These are phyloP conservation scores for Rhopalosiphum padi DNA, from an alignment of 1,140 invertebrate species.

Conservation along the genomic window DNA sequence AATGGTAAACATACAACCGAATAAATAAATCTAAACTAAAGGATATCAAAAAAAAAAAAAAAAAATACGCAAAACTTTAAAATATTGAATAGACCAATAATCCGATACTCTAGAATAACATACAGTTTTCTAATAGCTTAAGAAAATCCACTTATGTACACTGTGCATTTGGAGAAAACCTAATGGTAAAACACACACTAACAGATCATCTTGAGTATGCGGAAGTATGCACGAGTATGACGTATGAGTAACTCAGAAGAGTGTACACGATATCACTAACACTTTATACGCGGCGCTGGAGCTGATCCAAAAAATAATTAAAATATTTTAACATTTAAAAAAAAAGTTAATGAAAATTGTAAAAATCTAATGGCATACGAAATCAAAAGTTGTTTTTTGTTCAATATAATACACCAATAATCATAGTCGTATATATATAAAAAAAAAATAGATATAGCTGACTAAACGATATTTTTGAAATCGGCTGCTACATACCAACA, in stretches of 20 bases:
- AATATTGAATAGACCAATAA: background rate
- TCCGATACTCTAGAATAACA: background rate
- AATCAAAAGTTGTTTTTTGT: too few relatives aligned
- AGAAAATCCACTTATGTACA: background rate
- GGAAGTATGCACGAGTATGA: background rate
- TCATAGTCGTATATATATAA: too few relatives aligned
- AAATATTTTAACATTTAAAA: background rate
- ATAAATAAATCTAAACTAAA: background rate
- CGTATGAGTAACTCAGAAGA: too few relatives aligned
- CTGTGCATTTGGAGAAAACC: too few relatives aligned
- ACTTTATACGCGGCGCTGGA: background rate
- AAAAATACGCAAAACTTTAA: background rate
- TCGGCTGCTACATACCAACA: too few relatives aligned
- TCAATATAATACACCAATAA: too few relatives aligned
- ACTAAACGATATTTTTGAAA: too few relatives aligned
- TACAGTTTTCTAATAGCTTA: background rate
- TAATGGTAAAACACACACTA: background rate
- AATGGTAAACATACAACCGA: background rate
- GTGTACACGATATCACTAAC: background rate
- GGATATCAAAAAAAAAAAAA: background rate
- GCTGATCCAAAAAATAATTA: background rate
- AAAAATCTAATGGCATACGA: too few relatives aligned
- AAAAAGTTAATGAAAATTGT: background rate
- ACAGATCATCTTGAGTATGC: background rate
- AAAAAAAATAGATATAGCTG: too few relatives aligned